phyloP scores from a whole-genome alignment of 1,140 invertebrate species.

The Bombus confusus region DNA sequence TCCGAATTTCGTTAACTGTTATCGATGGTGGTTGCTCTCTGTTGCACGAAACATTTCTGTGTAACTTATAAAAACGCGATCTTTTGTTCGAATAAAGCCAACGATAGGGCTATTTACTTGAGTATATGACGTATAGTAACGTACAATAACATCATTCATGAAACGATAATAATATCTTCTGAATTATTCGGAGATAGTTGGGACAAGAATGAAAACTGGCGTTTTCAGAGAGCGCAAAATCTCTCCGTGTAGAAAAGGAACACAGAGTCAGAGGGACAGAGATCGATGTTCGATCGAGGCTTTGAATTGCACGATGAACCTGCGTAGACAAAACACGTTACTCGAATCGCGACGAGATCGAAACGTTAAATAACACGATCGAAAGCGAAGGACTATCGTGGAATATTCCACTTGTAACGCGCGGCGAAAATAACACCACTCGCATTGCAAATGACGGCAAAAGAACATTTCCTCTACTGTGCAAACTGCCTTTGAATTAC shows the following conservation, averaged over 20 bases:
- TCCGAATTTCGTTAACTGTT: not conserved
- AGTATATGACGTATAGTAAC: too few relatives aligned
- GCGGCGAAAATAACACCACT: slow-evolving; percentile 23
- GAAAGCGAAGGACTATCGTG: not conserved
- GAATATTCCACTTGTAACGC: slow-evolving; percentile 19
- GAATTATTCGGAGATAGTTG: too few relatives aligned
- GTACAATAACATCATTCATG: too few relatives aligned
- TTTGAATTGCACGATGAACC: not conserved
- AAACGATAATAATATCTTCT: too few relatives aligned
- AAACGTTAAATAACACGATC: slow-evolving; percentile 5
- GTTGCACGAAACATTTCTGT: accelerated
- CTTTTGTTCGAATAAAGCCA: too few relatives aligned
- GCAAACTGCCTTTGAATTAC: not conserved
- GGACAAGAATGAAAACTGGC: too few relatives aligned
- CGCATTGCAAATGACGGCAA: not conserved
- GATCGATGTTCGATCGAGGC: not conserved
- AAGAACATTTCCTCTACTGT: slow-evolving; percentile 7
- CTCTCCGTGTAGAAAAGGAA: not conserved
- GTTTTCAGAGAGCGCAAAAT: not conserved
- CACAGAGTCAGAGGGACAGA: not conserved
- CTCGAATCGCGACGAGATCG: not conserved
- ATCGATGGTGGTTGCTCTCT: not conserved
- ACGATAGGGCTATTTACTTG: too few relatives aligned
- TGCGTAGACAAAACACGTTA: not conserved
- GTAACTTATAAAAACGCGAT: too few relatives aligned